Conservation (phyloP, 2,113 vertebrate species). For the Typhlomys cinereus region DNA sequence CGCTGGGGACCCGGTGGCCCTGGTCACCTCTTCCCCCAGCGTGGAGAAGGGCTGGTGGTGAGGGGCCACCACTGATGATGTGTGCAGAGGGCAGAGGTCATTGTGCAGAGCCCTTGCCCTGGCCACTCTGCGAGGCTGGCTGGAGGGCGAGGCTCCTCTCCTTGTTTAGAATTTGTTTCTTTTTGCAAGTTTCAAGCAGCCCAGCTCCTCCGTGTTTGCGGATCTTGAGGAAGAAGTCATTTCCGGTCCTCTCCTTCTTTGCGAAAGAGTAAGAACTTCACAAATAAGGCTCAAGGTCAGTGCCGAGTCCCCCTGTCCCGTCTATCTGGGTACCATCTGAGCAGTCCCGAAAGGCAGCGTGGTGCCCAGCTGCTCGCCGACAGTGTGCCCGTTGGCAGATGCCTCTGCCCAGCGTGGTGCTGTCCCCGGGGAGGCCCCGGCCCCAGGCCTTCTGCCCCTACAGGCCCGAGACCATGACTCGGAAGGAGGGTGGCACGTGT, state of each 20-base stretch:
- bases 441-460: slow-evolving; percentile 86
- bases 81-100: slow-evolving; percentile 75
- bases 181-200: slow-evolving; percentile 84
- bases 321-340: slow-evolving; percentile 73
- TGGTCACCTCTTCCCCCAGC: slow-evolving; percentile 48
- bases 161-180: slow-evolving; percentile 68
- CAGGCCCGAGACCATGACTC: slow-evolving; percentile 99
- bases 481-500: slow-evolving; percentile 98
- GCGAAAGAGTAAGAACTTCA: slow-evolving; percentile 88
- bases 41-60: slow-evolving; percentile 46
- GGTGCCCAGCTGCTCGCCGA: slow-evolving; percentile 81
- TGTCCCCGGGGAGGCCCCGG: slow-evolving; percentile 85
- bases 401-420: slow-evolving; percentile 84
- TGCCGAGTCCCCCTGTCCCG: slow-evolving; percentile 83
- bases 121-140: slow-evolving; percentile 81
- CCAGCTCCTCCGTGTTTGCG: slow-evolving; percentile 82
- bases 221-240: slow-evolving; percentile 85
- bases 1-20: slow-evolving; percentile 61
- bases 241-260: slow-evolving; percentile 83
- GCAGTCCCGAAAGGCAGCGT: slow-evolving; percentile 78
- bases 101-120: slow-evolving; percentile 78
- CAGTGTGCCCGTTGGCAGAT: slow-evolving; percentile 82
- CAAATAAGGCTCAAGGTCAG: slow-evolving; percentile 94
- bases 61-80: slow-evolving; percentile 58
- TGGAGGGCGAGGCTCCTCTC: slow-evolving; percentile 67